Evolutionary conservation across 1,140 invertebrate genomes (phyloP).

Genomic region (Spodoptera litura): DNA sequence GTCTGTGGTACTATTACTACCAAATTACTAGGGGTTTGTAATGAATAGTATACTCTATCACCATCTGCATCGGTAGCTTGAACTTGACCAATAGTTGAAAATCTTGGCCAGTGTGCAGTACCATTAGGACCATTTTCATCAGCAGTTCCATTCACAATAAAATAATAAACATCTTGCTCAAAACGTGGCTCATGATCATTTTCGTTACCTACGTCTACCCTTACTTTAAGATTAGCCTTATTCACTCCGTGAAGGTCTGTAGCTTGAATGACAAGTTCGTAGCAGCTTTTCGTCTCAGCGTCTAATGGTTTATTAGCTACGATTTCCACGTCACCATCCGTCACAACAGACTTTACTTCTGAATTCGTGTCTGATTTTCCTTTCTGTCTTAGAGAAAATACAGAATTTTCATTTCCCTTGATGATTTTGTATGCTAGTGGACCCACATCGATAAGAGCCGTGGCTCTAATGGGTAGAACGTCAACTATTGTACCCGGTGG

Average conservation of each 20-base stretch:
- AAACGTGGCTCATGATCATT: conserved; percentile 97
- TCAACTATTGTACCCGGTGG: conserved; percentile 89
- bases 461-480: conserved; percentile 89
- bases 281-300: conserved; percentile 89
- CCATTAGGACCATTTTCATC: conserved; percentile 83
- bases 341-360: conserved; percentile 88
- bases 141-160: conserved; percentile 89
- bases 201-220: conserved; percentile 92
- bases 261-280: conserved; percentile 91
- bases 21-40: conserved; percentile 91
- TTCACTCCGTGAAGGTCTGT: conserved; percentile 91
- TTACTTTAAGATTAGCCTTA: conserved; percentile 90
- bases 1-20: conserved; percentile 96
- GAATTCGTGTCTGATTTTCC: conserved; percentile 83
- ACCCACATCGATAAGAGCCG: conserved; percentile 83
- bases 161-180: conserved; percentile 91
- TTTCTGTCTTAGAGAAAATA: conserved; percentile 90
- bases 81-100: conserved; percentile 93
- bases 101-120: conserved; percentile 90
- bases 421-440: conserved; percentile 93
- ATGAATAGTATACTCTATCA: conserved; percentile 93
- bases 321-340: conserved; percentile 88
- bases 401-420: conserved; percentile 89
- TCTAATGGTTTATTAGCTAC: conserved; percentile 91
- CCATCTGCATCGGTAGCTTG: conserved; percentile 94